A percentile compares a stretch with the other conserved stretches of the same genome.
These are phyloP conservation scores for Sesia apiformis DNA, from an alignment of 2,888 invertebrate genomes.

Conservation along the genomic window DNA sequence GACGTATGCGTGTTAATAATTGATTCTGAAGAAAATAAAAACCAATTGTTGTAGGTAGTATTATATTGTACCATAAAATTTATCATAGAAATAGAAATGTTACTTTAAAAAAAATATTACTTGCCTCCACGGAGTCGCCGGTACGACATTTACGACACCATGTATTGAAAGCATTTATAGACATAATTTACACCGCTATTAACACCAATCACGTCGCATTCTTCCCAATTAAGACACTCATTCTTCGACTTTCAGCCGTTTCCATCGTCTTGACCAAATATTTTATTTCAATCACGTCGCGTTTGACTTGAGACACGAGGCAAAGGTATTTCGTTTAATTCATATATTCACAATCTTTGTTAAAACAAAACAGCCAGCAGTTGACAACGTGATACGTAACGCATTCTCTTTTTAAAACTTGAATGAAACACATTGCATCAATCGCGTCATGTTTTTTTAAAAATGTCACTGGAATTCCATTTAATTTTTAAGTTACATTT, in stretches of 20 bases:
- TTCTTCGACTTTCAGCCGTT: too few relatives aligned
- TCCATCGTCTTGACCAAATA: too few relatives aligned
- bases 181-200: background rate
- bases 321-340: background rate
- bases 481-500: background rate
- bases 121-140: background rate
- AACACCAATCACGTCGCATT: too few relatives aligned
- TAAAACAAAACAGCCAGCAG: background rate
- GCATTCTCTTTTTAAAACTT: constrained; percentile 2
- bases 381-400: constrained; percentile 6
- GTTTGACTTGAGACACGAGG: background rate
- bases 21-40: too few relatives aligned
- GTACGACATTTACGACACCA: background rate
- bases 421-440: constrained; percentile 9
- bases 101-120: background rate
- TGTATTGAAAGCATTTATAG: background rate
- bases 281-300: too few relatives aligned
- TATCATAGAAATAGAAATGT: too few relatives aligned
- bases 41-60: too few relatives aligned
- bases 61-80: too few relatives aligned
- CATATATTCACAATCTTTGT: background rate
- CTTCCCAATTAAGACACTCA: too few relatives aligned
- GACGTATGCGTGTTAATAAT: too few relatives aligned
- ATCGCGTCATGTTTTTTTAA: background rate
- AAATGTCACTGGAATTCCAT: background rate